Evolutionary conservation across 2,113 vertebrate genomes (phyloP), one percentile per base, ranked within the genome.

Genomic region (Paramisgurnus dabryanus): DNA sequence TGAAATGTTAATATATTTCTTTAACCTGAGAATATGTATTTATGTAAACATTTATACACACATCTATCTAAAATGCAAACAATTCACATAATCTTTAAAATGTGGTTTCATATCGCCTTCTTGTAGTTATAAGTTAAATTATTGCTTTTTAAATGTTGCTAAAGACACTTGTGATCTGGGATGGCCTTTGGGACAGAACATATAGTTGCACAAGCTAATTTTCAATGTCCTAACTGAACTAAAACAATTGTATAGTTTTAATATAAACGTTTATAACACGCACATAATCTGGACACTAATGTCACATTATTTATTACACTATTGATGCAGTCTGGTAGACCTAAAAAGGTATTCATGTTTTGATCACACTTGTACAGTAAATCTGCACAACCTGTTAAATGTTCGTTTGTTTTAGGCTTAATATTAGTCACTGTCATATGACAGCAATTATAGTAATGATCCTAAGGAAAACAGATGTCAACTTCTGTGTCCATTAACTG

Each of bases 21-120:
- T 94, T 92, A 88, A 91, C 85, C 89, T 87, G 80, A 85, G 87
- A 85, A 90, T 83, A 87, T 88, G 90, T 91, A 94, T 95, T 94
- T 89, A 87, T 87, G 91, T 92, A 91, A 93, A 94, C 89, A 91
- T 78, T 78, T 81, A 80, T 78, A 74, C 78, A 79, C 87, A 67
- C 80, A 75, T 90, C 64, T 89, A 84, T 88, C 89, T 82, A 81
- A 86, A 88, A 86, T 86, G 87, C 85, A 91, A 94, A 93, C 73
- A 79, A 63, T 67, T 81, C 4, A 0, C 43, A 47, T 87, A 91
- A 91, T 91, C 84, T 86, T 82, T 89, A 88, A 82, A 90, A 85
- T 89, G 84, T 86, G 84, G 78, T 89, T 89, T 89, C 75, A 90
- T 87, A 89, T 86, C 82, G 86, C 77, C 84, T 3, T 50, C 11